Conservation (phyloP, 1,140 invertebrate genomes). For the Mizuhopecten yessoensis region DNA sequence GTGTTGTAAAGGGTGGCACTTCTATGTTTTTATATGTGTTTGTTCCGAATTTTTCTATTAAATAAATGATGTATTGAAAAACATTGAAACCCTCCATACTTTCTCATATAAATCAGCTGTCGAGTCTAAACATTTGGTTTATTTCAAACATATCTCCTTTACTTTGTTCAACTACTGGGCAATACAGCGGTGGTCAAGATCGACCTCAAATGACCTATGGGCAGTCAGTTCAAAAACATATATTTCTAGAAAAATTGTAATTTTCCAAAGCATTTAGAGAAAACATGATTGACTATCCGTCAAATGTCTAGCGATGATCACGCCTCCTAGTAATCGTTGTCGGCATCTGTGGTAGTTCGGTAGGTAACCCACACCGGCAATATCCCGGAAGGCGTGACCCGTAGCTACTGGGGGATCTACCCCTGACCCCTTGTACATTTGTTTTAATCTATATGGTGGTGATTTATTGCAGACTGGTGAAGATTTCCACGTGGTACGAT, state of each 20-base stretch:
- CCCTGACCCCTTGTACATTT: slow-evolving; percentile 15
- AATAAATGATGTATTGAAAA: no score
- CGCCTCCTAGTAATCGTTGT: slow-evolving; percentile 31
- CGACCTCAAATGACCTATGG: background rate
- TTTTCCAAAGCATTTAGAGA: background rate
- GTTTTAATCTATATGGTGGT: slow-evolving; percentile 34
- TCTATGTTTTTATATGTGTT: no score
- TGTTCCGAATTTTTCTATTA: no score
- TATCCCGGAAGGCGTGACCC: slow-evolving; percentile 3
- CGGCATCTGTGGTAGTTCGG: slow-evolving; percentile 30
- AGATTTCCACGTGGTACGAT: slow-evolving; percentile 14
- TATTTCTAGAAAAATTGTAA: background rate
- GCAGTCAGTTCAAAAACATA: slow-evolving; percentile 32
- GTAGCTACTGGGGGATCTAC: slow-evolving; percentile 13
- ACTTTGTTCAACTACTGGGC: background rate
- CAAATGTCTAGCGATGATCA: slow-evolving; percentile 23
- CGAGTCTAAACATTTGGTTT: background rate
- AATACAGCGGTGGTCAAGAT: background rate
- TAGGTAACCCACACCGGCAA: slow-evolving; percentile 22
- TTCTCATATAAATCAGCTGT: background rate
- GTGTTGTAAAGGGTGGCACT: no score
- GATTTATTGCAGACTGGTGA: slow-evolving; percentile 17
- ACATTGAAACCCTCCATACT: background rate
- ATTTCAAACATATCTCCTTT: background rate
- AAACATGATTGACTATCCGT: slow-evolving; percentile 6